A percentile compares a stretch with the other conserved stretches of the same genome.
These are phyloP conservation scores for Aporrectodea caliginosa DNA, from an alignment of 1,140 invertebrate genomes.

Conservation along the genomic window DNA sequence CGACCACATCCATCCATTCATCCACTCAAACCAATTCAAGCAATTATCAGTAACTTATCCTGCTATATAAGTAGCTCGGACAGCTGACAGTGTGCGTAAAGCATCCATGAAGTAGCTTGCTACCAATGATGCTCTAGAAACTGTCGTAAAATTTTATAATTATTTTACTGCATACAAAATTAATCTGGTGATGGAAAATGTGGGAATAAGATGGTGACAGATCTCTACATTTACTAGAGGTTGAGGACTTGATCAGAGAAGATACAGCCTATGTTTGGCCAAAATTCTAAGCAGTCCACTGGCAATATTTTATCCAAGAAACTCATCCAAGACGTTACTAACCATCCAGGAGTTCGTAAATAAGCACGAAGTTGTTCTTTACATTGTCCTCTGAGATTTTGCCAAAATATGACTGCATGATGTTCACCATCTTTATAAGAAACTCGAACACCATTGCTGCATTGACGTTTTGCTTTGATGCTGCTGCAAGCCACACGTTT, in stretches of 20 bases:
- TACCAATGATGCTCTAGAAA: no score
- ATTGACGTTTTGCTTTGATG: slow-evolving; percentile 99
- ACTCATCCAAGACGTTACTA: slow-evolving; percentile 38
- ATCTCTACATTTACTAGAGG: no score
- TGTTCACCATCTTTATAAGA: slow-evolving; percentile 96
- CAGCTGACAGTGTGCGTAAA: no score
- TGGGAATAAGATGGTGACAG: no score
- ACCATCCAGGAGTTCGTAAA: slow-evolving; percentile 98
- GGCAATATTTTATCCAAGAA: neutral
- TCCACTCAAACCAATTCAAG: no score
- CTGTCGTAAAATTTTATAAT: no score
- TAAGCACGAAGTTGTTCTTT: slow-evolving; percentile 99
- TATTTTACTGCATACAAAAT: no score
- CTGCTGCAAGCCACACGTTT: slow-evolving; percentile 98
- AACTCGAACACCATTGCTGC: slow-evolving; percentile 99
- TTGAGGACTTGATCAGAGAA: neutral
- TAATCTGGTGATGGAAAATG: no score
- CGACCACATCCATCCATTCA: no score
- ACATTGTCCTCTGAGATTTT: slow-evolving; percentile 99
- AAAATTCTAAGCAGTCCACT: neutral
- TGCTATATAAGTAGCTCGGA: no score
- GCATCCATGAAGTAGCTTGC: no score
- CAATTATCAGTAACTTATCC: no score
- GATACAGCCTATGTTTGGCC: neutral
- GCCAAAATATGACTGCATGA: slow-evolving; percentile 99